A percentile compares a stretch with the other conserved stretches of the same genome.
phyloP scores from a whole-genome alignment of 2,113 vertebrate genomes.

The Grammomys surdaster region DNA sequence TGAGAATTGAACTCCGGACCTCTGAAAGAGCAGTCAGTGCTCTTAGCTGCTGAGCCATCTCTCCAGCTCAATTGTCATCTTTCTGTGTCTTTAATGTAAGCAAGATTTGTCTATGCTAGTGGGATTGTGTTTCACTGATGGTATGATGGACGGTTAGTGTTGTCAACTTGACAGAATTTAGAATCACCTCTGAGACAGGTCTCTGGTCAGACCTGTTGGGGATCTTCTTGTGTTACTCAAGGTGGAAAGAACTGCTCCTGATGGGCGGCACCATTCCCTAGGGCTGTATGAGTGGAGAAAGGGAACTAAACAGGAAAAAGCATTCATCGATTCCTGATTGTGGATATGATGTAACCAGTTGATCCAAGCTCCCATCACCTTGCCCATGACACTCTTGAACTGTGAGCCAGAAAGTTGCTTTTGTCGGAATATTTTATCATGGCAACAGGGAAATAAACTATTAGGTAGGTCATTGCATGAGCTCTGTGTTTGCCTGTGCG shows the following conservation, averaged over 20 bases:
- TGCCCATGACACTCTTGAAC: background rate
- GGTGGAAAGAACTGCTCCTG: background rate
- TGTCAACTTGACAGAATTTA: background rate
- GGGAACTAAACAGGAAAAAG: background rate
- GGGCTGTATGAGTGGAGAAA: background rate
- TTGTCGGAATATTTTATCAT: background rate
- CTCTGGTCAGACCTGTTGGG: background rate
- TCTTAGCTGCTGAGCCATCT: too few species aligned
- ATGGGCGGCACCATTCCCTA: background rate
- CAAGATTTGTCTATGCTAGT: too few species aligned
- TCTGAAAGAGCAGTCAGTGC: too few species aligned
- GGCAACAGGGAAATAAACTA: background rate
- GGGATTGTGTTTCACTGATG: fast-evolving
- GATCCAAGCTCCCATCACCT: background rate
- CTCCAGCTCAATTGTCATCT: background rate
- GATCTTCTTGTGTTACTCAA: background rate
- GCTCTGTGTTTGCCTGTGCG: background rate
- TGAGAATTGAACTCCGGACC: too few species aligned
- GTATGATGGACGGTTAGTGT: too few species aligned
- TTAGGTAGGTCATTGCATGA: too few species aligned
- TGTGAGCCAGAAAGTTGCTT: background rate
- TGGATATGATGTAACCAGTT: background rate
- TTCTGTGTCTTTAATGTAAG: background rate
- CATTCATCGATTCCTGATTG: background rate
- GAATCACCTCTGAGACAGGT: background rate